phyloP scores from a whole-genome alignment of 2,888 invertebrate genomes.

The Tigriopus californicus region DNA sequence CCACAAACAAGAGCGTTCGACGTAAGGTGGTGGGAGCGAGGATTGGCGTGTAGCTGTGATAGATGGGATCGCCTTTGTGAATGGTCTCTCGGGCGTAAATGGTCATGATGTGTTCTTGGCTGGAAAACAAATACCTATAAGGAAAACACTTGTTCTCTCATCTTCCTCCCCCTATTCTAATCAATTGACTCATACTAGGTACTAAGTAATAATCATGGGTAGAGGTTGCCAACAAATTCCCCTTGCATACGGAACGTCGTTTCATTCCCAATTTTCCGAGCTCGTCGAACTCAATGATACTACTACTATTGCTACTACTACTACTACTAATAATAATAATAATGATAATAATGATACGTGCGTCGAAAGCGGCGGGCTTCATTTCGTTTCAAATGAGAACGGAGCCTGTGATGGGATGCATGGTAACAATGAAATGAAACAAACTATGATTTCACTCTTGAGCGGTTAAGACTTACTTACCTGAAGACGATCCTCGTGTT shows the following conservation, averaged over 20 bases:
- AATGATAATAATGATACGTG: too few species aligned
- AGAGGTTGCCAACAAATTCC: neutral
- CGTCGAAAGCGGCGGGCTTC: too few species aligned
- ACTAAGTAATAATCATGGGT: neutral
- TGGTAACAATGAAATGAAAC: neutral
- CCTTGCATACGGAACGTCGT: too few species aligned
- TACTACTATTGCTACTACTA: too few species aligned
- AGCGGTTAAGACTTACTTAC: neutral
- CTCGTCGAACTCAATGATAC: too few species aligned
- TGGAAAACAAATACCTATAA: neutral
- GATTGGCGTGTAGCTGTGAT: neutral
- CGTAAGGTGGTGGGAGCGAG: neutral
- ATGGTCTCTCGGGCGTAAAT: conserved; percentile 2
- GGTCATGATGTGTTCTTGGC: neutral
- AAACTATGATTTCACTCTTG: neutral
- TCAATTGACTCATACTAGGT: neutral
- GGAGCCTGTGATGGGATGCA: neutral
- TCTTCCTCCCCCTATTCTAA: neutral
- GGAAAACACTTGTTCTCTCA: neutral
- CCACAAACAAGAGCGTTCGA: neutral
- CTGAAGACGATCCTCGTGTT: conserved; percentile 9
- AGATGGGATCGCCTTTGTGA: neutral
- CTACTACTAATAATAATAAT: too few species aligned
- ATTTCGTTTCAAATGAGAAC: too few species aligned
- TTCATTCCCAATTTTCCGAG: too few species aligned